Base-by-base conservation (phyloP, 2,888 invertebrate genomes). In the Acleris holmiana region DNA sequence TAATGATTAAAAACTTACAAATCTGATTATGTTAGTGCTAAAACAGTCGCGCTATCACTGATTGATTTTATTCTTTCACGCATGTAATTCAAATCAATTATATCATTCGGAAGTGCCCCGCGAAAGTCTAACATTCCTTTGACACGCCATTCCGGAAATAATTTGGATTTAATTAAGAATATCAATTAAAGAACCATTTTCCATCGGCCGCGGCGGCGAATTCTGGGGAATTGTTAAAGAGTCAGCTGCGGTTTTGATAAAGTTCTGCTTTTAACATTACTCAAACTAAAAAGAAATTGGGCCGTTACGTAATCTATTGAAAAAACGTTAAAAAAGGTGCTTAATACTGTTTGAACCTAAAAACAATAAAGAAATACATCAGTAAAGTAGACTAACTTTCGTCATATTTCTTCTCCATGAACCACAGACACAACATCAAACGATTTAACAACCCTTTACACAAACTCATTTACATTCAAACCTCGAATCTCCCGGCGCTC, bases 101-200 rank as follows among this genome's bases (percentile, higher is more conserved):
- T 17, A n/a, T 44, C 35, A 1, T 18, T 25, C 48, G 48, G 64
- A 64, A 64, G 21, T 48, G 40, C 23, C 13, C 19, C 21, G 51
- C 25, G 53, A 58, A 59, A 48, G 58, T 49, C 10, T 48, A 59
- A 59, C 53, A 58, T 58, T 40, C 13, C 49, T 18, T 40, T 64
- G 64, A 53, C 64, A 63, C 57, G 57, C 13, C 56, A 57, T 40
- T 4, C 64, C 51, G 58, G 58, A 49, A 63, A 59, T 25, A 54
- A 58, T 44, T 48, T 44, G 48, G n/a, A n/a, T 19, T 58, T 48
- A 58, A 64, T 64, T 64, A 64, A 58, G 19, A 64, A 58, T 64
- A 59, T 53, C 53, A 58, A 64, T 64, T 58, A 64, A 53, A 58
- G 17, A 63, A 54, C 23, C 58, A 47, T 17, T 41, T 64, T 18